phyloP scores from a whole-genome alignment of 92 coral and sea anemone species.

The Hydrozoanthus gracilis region DNA sequence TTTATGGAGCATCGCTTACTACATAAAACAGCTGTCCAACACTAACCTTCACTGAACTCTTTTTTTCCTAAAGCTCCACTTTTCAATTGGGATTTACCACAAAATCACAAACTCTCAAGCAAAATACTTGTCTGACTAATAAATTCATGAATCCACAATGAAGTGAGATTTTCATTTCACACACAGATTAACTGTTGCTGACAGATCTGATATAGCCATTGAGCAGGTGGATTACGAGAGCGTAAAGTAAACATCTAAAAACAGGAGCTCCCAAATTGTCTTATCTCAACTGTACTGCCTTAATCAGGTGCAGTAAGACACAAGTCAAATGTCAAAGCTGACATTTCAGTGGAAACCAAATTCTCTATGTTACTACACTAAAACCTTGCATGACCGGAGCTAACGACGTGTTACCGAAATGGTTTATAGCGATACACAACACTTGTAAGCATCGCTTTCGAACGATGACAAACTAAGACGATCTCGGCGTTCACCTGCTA shows the following conservation, averaged over 20 bases:
- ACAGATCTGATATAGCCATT: slow-evolving; percentile 35
- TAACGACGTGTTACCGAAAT: slow-evolving; percentile 5
- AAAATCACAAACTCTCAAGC: slow-evolving; percentile 21
- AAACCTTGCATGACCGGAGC: slow-evolving; percentile 8
- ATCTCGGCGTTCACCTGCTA: slow-evolving; percentile 6
- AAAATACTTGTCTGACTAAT: slow-evolving; percentile 25
- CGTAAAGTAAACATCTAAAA: slow-evolving; percentile 21
- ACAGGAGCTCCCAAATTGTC: slow-evolving; percentile 10
- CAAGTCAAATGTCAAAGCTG: neutral
- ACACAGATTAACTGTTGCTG: slow-evolving; percentile 46
- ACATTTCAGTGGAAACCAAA: neutral
- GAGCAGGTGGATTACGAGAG: slow-evolving; percentile 45
- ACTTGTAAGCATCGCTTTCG: neutral
- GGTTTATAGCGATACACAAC: neutral
- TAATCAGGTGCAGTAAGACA: slow-evolving; percentile 13
- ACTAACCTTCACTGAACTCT: slow-evolving; percentile 6
- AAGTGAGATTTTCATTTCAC: slow-evolving; percentile 40
- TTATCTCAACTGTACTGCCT: slow-evolving; percentile 6
- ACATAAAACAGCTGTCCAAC: slow-evolving; percentile 19
- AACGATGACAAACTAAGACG: neutral
- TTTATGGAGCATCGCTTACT: neutral
- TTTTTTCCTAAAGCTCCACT: neutral
- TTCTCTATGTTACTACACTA: neutral
- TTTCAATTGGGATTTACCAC: neutral
- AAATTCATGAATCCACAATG: slow-evolving; percentile 38